These are phyloP conservation scores for Cichladusa arquata DNA, from an alignment of 2,113 vertebrate species.

Conservation along the genomic window DNA sequence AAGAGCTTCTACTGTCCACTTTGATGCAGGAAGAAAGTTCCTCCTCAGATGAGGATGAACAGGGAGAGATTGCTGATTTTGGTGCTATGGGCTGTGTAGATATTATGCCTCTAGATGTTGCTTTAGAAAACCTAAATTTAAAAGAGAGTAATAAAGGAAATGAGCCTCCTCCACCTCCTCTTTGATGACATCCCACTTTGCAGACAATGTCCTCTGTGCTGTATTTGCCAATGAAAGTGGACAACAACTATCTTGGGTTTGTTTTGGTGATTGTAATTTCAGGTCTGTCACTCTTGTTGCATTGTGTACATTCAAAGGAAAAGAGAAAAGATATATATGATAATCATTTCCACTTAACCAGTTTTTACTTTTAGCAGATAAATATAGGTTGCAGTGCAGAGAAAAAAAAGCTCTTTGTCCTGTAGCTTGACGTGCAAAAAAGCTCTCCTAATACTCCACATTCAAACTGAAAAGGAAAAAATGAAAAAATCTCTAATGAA, in stretches of 20 bases:
- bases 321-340: constrained; percentile 93
- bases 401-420: constrained; percentile 84
- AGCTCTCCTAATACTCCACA: constrained; percentile 94
- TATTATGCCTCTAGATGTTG: constrained; percentile 97
- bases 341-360: constrained; percentile 98
- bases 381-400: constrained; percentile 88
- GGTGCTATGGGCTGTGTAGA: constrained; percentile 99
- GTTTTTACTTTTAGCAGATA: constrained; percentile 94
- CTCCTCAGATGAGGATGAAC: constrained; percentile 95
- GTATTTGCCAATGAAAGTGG: constrained; percentile 99
- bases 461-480: constrained; percentile 94
- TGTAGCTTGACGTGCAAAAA: constrained; percentile 89
- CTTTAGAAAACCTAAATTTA: constrained; percentile 98
- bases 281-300: constrained; percentile 99
- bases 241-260: constrained; percentile 89
- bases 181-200: constrained; percentile 95
- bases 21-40: constrained; percentile 94
- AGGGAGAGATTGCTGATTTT: constrained; percentile 94
- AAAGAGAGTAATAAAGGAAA: constrained; percentile 95
- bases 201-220: constrained; percentile 99
- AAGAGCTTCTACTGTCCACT: constrained; percentile 95
- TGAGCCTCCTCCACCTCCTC: constrained; percentile 98
- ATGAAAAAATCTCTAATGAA: constrained; percentile 91
- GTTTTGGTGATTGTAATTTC: constrained; percentile 99
- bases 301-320: constrained; percentile 97